These are phyloP conservation scores for Axinella damicornis DNA, from an alignment of 37 sponge, comb jelly and placozoan genomes.

Conservation along the genomic window DNA sequence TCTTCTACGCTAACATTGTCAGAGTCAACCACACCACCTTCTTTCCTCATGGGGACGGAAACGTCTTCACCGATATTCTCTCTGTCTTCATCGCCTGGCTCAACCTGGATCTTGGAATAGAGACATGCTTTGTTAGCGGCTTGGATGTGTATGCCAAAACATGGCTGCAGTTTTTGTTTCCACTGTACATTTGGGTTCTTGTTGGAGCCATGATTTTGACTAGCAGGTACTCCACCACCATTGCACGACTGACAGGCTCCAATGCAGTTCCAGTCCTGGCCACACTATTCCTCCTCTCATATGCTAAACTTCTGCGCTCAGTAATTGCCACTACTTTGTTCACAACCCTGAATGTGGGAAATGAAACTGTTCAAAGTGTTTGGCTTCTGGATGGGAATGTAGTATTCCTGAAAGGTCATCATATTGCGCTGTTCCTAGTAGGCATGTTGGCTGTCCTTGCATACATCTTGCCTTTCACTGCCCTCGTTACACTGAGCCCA, in stretches of 20 bases:
- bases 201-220: neutral
- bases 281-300: slow-evolving; percentile 34
- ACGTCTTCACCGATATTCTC: neutral
- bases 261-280: slow-evolving; percentile 34
- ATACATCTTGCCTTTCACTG: too few relatives aligned
- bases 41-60: neutral
- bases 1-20: slow-evolving; percentile 47
- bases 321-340: neutral
- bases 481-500: too few relatives aligned
- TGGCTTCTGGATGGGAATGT: too few relatives aligned
- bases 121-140: slow-evolving; percentile 25
- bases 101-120: slow-evolving; percentile 35
- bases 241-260: slow-evolving; percentile 4
- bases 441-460: too few relatives aligned
- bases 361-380: neutral
- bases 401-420: neutral
- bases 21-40: slow-evolving; percentile 11
- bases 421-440: too few relatives aligned
- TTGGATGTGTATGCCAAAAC: slow-evolving; percentile 15
- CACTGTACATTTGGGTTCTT: slow-evolving; percentile 21
- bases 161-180: slow-evolving; percentile 52
- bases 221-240: slow-evolving; percentile 6
- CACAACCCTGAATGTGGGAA: neutral
- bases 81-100: slow-evolving; percentile 28
- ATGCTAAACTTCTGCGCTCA: slow-evolving; percentile 25